Evolutionary conservation across 1,140 invertebrate genomes (phyloP).

Genomic region (Orchestia grillus): DNA sequence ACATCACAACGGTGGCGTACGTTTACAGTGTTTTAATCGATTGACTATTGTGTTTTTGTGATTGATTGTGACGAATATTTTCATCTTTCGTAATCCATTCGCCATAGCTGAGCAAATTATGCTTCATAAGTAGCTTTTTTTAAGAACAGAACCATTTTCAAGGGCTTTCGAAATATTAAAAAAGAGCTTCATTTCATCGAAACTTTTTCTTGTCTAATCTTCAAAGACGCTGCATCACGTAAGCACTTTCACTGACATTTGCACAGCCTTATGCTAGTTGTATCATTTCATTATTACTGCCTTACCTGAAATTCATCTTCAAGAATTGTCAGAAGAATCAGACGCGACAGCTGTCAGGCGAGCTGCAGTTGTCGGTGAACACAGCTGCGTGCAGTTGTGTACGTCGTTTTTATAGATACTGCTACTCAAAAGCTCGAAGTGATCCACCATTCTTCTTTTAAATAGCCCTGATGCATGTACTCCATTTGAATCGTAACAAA

Average conservation of each 20-base stretch:
- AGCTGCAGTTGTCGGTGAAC: background rate
- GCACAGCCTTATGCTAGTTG: background rate
- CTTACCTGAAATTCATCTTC: background rate
- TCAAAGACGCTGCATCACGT: background rate
- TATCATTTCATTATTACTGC: background rate
- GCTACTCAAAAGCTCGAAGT: background rate
- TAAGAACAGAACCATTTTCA: background rate
- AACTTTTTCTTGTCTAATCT: background rate
- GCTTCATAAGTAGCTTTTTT: background rate
- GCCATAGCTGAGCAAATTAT: background rate
- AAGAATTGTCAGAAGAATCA: background rate
- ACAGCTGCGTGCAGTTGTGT: no score
- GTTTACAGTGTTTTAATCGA: background rate
- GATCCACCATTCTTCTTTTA: background rate
- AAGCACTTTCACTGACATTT: background rate
- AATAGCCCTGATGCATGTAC: background rate
- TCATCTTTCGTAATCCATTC: background rate
- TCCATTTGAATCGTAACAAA: background rate
- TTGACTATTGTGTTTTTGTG: background rate
- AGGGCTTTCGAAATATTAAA: background rate
- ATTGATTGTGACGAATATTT: background rate
- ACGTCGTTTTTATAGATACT: background rate
- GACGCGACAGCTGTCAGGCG: background rate
- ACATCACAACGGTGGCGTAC: no score
- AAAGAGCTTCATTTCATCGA: background rate